These are phyloP conservation scores for Tipula unca DNA, from an alignment of 2,888 invertebrate species.

Conservation along the genomic window DNA sequence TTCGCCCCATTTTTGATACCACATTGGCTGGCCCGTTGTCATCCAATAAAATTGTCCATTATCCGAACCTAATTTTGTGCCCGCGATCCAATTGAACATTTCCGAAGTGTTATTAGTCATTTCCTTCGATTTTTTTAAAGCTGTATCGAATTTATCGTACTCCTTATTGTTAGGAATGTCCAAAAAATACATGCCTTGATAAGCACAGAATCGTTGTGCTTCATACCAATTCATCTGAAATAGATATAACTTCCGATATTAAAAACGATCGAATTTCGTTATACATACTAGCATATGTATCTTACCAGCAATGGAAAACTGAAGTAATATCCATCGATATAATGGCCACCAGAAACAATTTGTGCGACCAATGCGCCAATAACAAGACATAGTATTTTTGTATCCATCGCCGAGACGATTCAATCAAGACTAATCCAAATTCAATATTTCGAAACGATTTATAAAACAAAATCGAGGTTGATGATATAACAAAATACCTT, in stretches of 20 bases:
- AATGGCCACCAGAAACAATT: not conserved
- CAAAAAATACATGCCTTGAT: not conserved
- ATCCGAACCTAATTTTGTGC: not conserved
- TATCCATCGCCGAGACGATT: not conserved
- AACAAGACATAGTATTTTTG: not conserved
- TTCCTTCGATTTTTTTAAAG: not conserved
- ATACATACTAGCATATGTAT: not conserved
- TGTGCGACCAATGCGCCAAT: not conserved
- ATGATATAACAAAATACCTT: not conserved
- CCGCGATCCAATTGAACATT: too few species aligned
- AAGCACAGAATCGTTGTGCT: not conserved
- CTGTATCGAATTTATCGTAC: not conserved
- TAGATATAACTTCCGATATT: too few species aligned
- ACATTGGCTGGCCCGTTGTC: not conserved
- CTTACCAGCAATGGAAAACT: not conserved
- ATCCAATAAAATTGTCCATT: not conserved
- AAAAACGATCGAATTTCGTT: not conserved
- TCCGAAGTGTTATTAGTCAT: too few species aligned
- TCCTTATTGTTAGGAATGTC: not conserved
- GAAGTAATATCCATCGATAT: not conserved
- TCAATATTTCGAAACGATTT: not conserved
- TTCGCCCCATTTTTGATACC: not conserved
- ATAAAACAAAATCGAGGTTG: not conserved
- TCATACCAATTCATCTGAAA: not conserved
- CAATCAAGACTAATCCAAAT: not conserved